Evolutionary conservation across 2,888 invertebrate genomes (phyloP), one percentile per base, ranked within the genome.

Genomic region (Drosophila sordidula): DNA sequence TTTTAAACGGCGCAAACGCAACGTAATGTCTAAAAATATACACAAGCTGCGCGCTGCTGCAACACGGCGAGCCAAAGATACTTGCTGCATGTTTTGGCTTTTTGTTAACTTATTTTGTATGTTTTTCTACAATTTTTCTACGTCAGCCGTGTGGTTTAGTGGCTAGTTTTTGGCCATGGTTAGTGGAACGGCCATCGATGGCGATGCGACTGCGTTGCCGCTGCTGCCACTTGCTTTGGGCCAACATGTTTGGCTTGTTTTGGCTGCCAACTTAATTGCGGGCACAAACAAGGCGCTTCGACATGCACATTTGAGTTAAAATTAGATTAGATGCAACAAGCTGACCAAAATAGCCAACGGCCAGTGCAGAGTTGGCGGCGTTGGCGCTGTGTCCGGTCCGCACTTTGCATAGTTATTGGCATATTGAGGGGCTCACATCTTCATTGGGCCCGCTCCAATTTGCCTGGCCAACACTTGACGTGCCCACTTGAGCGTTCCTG

Each of bases 21-120:
- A 69, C 65, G 74, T 88, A 83, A 83, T 80, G 87, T 83, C 89
- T 83, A 88, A 83, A 88, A 83, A 83, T 83, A 83, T 69, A 52
- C 62, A 65, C 86, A 59, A 61, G 50, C 18, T 65, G 71, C 49
- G 71, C 49, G 41, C 63, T 18, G 39, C 64, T 42, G 41, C 59
- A 54, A 50, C 39, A 57, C 18, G 18, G 52, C 65, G 16, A 65
- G 64, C 49, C 52, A 59, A 69, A 64, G 68, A 63, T 64, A 57
- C 72, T 61, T 52, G 56, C 52, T 52, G 50, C 74, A 63, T 73
- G 73, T 58, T 54, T 62, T 56, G 47, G 42, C 45, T 47, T 45
- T 45, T 74, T 52, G 46, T 32, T 49, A 34, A 59, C 61, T 42
- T 54, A 16, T 58, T 41, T 42, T 45, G 42, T 41, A n/a, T 47